phyloP scores from a whole-genome alignment of 23 tunicate genomes.

The Phallusia fumigata region DNA sequence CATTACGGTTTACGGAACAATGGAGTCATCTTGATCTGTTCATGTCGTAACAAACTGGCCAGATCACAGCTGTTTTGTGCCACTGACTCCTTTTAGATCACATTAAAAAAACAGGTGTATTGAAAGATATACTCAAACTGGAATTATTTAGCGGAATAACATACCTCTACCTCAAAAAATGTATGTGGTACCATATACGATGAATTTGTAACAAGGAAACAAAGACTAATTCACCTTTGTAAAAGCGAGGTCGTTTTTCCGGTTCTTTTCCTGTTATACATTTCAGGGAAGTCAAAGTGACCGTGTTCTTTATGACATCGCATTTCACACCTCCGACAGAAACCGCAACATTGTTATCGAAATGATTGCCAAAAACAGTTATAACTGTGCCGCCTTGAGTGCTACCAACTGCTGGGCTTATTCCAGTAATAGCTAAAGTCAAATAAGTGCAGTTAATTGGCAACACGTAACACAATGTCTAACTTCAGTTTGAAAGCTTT shows the following conservation, averaged over 20 bases:
- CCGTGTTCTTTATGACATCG: slow-evolving; percentile 15
- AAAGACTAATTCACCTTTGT: background rate
- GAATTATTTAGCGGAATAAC: too few relatives aligned
- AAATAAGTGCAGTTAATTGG: too few relatives aligned
- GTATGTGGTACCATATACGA: too few relatives aligned
- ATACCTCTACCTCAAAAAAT: too few relatives aligned
- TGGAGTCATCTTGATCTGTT: too few relatives aligned
- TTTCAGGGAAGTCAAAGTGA: slow-evolving; percentile 24
- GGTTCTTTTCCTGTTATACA: slow-evolving; percentile 25
- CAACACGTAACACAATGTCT: background rate
- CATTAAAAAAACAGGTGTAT: too few relatives aligned
- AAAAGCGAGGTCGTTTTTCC: background rate
- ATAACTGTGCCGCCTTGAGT: slow-evolving; percentile 32
- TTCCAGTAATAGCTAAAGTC: background rate
- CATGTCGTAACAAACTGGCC: too few relatives aligned
- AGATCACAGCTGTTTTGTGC: too few relatives aligned
- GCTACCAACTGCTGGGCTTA: slow-evolving; percentile 35
- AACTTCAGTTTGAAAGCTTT: background rate
- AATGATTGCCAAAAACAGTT: slow-evolving; percentile 22
- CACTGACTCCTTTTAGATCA: too few relatives aligned
- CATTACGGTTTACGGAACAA: too few relatives aligned
- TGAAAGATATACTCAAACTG: too few relatives aligned
- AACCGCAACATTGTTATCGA: slow-evolving; percentile 26
- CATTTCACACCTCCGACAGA: slow-evolving; percentile 37
- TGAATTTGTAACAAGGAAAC: background rate